A percentile compares a stretch with the other conserved stretches of the same genome.
Evolutionary conservation across 2,113 vertebrate species (phyloP).

Genomic region (Ammodytes marinus): DNA sequence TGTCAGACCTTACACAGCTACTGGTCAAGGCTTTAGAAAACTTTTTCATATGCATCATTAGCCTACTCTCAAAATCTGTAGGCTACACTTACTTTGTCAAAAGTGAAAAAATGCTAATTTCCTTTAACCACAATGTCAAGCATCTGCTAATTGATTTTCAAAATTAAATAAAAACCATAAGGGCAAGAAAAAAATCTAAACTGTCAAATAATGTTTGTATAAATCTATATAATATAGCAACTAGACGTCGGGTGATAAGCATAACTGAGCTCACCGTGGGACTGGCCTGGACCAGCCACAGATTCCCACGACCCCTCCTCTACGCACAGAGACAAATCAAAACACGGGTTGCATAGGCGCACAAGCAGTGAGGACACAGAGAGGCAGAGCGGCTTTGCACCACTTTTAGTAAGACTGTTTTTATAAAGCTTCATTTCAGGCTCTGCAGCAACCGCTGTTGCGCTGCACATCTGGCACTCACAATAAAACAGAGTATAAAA

Average conservation of each 20-base stretch:
- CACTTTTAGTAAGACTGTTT: conserved; percentile 65
- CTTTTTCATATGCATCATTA: background rate
- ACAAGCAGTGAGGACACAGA: conserved; percentile 53
- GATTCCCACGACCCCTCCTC: conserved; percentile 85
- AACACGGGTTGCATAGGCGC: conserved; percentile 62
- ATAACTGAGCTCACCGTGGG: conserved; percentile 77
- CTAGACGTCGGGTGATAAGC: conserved; percentile 58
- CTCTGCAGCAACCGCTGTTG: conserved; percentile 38
- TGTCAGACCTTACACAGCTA: background rate
- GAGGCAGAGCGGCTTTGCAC: conserved; percentile 73
- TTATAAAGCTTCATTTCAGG: conserved; percentile 51
- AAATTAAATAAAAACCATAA: background rate
- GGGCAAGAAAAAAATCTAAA: background rate
- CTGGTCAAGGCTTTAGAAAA: background rate
- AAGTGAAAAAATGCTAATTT: background rate
- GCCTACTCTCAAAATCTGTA: no score
- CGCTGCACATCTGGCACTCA: conserved; percentile 12
- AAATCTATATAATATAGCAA: background rate
- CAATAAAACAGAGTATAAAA: background rate
- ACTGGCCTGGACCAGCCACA: conserved; percentile 72
- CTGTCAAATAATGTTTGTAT: background rate
- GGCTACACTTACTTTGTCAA: background rate
- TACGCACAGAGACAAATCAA: conserved; percentile 27
- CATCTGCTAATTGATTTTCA: background rate
- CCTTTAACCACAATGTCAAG: background rate